Evolutionary conservation across 2,797 vertebrate genomes (phyloP), one percentile per base, ranked within the genome.

Genomic region (Cirrhinus molitorella): DNA sequence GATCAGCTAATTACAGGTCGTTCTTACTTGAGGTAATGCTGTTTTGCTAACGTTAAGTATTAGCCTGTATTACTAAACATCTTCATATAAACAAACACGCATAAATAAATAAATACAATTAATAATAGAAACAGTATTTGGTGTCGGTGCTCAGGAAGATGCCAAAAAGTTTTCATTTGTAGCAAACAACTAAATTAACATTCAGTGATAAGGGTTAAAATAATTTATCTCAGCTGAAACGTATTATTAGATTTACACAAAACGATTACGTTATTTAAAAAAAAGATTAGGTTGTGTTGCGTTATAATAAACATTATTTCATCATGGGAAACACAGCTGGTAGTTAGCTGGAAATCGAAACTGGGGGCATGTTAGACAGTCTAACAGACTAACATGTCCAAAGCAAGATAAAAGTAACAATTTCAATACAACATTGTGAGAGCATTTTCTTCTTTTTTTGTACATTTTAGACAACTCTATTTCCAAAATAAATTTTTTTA

Each of bases 341-440:
- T 49, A 47, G 1, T 51, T 79, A 0, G 53, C 21, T 67, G 21
- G 21, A 67, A 67, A 79, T 53, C 47, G 34, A 55, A 79, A 79
- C 47, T 53, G 19, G 31, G 31, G 31, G 31, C 31, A 34, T 9
- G 9, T 43, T 43, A 43, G 40, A 43, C 40, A 43, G 40, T 11
- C 40, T 40, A 79, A 40, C 77, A 79, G n/a, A n/a, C n/a, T n/a
- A n/a, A 43, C 78, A 79, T 53, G 31, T 5, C 31, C 45, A 53
- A 47, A 51, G 21, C 16, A 34, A 47, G 2, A 28, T 5, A 10
- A 77, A 61, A 43, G 1, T 6, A 79, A 6, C 16, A 63, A 63
- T 61, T 45, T 61, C 21, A 14, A 45, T 34, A 47, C 13, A 31
- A 5, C 12, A 16, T 72, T 43, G 28, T 25, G n/a, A 28, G 3